phyloP scores from a whole-genome alignment of 2,888 invertebrate genomes.

The Anoplius nigerrimus region DNA sequence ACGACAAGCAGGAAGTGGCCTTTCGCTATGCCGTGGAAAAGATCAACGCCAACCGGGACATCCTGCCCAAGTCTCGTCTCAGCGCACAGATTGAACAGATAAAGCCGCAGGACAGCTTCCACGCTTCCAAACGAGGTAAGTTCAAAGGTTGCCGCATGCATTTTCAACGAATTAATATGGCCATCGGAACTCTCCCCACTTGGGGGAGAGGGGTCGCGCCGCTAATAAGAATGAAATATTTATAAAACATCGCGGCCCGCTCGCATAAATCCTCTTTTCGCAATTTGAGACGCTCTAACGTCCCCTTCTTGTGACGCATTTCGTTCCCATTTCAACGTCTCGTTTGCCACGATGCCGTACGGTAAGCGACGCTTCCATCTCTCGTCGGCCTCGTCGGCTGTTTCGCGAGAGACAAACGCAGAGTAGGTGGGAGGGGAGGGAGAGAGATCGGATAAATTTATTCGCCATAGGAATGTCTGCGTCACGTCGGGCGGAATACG shows the following conservation, averaged over 20 bases:
- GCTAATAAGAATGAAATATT: too few species aligned
- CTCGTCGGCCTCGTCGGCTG: not conserved
- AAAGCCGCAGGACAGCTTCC: constrained; percentile 94
- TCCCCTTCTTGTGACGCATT: not conserved
- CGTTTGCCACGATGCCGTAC: too few species aligned
- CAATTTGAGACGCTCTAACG: too few species aligned
- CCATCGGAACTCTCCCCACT: constrained; percentile 15
- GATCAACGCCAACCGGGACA: constrained; percentile 89
- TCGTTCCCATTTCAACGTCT: too few species aligned
- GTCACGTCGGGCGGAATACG: constrained; percentile 11
- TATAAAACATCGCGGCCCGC: too few species aligned
- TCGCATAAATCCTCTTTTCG: too few species aligned
- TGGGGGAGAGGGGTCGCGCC: too few species aligned
- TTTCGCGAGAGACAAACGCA: too few species aligned
- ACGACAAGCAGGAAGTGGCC: constrained; percentile 92
- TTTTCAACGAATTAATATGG: not conserved
- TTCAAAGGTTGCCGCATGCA: constrained; percentile 36
- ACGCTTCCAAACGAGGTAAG: constrained; percentile 94
- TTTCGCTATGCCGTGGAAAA: constrained; percentile 95
- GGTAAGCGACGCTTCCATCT: not conserved
- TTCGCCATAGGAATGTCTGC: not conserved
- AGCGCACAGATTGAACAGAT: constrained; percentile 93
- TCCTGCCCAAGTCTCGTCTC: constrained; percentile 90
- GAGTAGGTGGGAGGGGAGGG: too few species aligned
- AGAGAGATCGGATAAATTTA: constrained; percentile 19